These are phyloP conservation scores for Agrilus planipennis DNA, from an alignment of 1,140 invertebrate genomes.

Conservation along the genomic window DNA sequence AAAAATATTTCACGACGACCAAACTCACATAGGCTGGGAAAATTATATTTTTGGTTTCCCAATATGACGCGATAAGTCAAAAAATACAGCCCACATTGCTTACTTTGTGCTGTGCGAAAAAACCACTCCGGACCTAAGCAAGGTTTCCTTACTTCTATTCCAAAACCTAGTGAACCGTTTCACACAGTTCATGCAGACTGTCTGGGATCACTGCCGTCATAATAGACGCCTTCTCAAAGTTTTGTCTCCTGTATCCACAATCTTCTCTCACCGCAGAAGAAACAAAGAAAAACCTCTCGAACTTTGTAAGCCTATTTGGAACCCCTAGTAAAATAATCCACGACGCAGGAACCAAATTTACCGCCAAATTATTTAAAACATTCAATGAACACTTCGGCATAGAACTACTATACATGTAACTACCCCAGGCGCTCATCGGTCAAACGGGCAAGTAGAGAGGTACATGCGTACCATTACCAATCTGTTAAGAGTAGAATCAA, in stretches of 20 bases:
- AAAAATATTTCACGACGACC: constrained; percentile 8
- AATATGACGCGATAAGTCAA: constrained; percentile 7
- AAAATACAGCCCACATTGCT: constrained; percentile 10
- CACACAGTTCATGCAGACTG: constrained; percentile 9
- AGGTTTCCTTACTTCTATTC: constrained; percentile 6
- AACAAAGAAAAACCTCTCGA: no score
- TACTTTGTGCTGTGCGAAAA: constrained; percentile 8
- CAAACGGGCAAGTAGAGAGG: no score
- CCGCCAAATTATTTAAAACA: no score
- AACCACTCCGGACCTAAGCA: constrained; percentile 10
- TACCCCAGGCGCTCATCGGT: no score
- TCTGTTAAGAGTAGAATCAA: no score
- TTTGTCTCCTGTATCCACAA: constrained; percentile 6
- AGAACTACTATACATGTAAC: no score
- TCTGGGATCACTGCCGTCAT: constrained; percentile 6
- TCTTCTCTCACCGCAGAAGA: background rate
- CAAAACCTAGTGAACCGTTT: constrained; percentile 11
- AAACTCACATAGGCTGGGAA: constrained; percentile 10
- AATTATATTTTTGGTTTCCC: constrained; percentile 11
- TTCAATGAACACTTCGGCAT: no score
- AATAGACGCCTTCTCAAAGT: constrained; percentile 11
- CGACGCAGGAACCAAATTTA: no score
- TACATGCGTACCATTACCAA: no score
- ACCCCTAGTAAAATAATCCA: no score
- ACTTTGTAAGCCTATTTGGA: no score